Conservation (phyloP, 23 tunicate species). For the Diplosoma virens region DNA sequence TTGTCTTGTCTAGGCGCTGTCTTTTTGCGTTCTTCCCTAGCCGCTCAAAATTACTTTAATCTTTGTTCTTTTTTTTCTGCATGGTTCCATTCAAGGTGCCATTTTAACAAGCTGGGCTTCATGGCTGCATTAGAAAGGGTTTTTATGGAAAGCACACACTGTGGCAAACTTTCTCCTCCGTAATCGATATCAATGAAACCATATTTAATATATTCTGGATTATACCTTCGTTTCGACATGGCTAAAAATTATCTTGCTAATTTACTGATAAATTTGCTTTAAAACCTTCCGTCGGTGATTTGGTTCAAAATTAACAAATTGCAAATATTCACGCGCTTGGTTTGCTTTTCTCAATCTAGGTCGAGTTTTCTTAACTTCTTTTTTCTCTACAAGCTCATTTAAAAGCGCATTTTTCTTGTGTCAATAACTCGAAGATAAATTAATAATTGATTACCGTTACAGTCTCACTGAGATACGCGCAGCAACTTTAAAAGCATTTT, state of each 20-base stretch:
- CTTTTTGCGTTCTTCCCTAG: slow-evolving; percentile 33
- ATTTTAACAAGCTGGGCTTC: slow-evolving; percentile 33
- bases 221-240: slow-evolving; percentile 35
- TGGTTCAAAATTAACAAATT: too few relatives aligned
- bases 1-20: slow-evolving; percentile 32
- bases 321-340: too few relatives aligned
- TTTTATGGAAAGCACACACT: slow-evolving; percentile 16
- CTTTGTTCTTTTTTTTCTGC: slow-evolving; percentile 28
- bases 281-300: too few relatives aligned
- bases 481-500: too few relatives aligned
- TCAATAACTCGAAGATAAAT: too few relatives aligned
- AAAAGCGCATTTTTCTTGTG: too few relatives aligned
- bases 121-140: slow-evolving; percentile 24
- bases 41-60: slow-evolving; percentile 33
- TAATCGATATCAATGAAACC: slow-evolving; percentile 42
- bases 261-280: slow-evolving; percentile 25
- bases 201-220: slow-evolving; percentile 34
- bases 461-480: too few relatives aligned
- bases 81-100: slow-evolving; percentile 39
- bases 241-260: slow-evolving; percentile 24
- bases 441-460: too few relatives aligned
- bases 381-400: too few relatives aligned
- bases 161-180: slow-evolving; percentile 46
- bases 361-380: too few relatives aligned
- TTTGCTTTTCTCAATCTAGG: too few relatives aligned